Evolutionary conservation across 2,888 invertebrate species (phyloP), one percentile per base, ranked within the genome.

Genomic region (Andricus quercusramuli): DNA sequence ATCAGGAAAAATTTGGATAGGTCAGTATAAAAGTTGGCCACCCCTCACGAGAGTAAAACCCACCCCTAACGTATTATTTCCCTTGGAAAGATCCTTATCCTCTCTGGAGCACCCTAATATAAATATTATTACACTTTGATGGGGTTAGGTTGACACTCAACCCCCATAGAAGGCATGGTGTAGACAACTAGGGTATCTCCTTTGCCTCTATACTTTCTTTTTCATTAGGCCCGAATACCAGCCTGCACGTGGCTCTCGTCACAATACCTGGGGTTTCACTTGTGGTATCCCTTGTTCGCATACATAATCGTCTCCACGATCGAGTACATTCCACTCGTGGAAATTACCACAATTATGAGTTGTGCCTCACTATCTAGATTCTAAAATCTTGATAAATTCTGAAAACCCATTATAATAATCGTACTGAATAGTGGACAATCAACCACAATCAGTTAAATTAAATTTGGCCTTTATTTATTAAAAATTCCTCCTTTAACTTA

Each of bases 121-220:
- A 92, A 92, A 92, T 92, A 92, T 92, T 92, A 92, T 92, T 92
- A 92, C 92, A 92, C 90, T 92, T 92, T 92, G 92, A 92, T 92
- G 89, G 92, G 92, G 92, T 92, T 92, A 92, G 88, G 89, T 90
- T 91, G 92, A 91, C 91, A 92, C 90, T 90, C 90, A 90, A 85
- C 84, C 87, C 87, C 85, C 87, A 76, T 83, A 82, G 83, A 85
- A 59, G 41, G 77, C 80, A 84, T 81, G 83, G 80, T 83, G 81
- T 86, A 83, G 83, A 87, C 85, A 84, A 83, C 82, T 82, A 82
- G 77, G 76, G 74, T 77, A 82, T 80, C 83, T 79, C 78, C 77
- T 83, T 83, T 77, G 78, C 77, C 80, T 83, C 80, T 85, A 81
- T 80, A 79, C 86, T 86, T 85, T 84, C 85, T 89, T 90, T 91